Percentiles rank a stretch among this genome's conserved stretches.
Conservation (phyloP, 1,140 invertebrate genomes). For the Calliphora vicina region DNA sequence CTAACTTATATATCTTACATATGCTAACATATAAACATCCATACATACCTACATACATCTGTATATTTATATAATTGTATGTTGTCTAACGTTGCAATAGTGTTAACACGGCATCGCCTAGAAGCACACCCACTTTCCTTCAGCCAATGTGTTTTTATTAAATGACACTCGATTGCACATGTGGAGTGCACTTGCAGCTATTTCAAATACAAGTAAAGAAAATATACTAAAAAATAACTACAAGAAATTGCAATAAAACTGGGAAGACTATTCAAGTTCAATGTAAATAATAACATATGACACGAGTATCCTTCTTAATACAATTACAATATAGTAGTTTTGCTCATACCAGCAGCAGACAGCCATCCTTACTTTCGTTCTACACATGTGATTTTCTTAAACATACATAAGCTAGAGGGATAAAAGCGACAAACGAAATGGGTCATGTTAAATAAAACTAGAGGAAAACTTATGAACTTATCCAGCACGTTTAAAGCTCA, state of each 20-base stretch:
- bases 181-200: conserved; percentile 4
- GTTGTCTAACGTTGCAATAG: background rate
- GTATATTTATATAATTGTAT: too few relatives aligned
- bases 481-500: background rate
- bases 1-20: too few relatives aligned
- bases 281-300: conserved; percentile 15
- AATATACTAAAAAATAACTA: too few relatives aligned
- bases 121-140: background rate
- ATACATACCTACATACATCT: too few relatives aligned
- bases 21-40: too few relatives aligned
- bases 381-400: too few relatives aligned
- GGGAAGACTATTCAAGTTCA: conserved; percentile 20
- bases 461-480: background rate
- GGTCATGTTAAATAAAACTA: background rate
- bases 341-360: too few relatives aligned
- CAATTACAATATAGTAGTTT: background rate
- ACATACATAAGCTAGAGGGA: too few relatives aligned
- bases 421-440: background rate
- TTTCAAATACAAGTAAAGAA: background rate
- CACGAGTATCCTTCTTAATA: background rate
- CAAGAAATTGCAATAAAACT: background rate
- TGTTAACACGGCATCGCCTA: background rate
- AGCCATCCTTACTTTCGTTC: too few relatives aligned
- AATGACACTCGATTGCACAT: background rate
- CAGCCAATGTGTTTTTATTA: background rate